These are phyloP conservation scores for Myotis vivesi DNA, from an alignment of 2,797 vertebrate species.

Conservation along the genomic window DNA sequence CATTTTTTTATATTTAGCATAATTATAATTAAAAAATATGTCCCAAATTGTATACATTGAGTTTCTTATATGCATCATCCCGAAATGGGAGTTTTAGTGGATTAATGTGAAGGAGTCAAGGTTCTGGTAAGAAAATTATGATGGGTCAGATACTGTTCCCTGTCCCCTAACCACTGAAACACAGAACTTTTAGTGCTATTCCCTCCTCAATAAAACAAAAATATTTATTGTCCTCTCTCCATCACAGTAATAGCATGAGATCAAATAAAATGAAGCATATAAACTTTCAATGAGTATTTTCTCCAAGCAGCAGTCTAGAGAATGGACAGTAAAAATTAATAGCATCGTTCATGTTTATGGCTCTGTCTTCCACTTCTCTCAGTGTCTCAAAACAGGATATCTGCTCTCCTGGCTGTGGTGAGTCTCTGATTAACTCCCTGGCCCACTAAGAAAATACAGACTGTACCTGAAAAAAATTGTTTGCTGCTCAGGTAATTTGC, in stretches of 20 bases:
- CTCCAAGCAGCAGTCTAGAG: not conserved
- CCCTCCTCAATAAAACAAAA: not conserved
- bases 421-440: not conserved
- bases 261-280: constrained; percentile 30
- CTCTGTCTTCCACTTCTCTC: not conserved
- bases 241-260: not conserved
- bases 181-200: not conserved
- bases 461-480: not conserved
- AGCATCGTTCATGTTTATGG: not conserved
- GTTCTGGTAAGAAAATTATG: not conserved
- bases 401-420: not conserved
- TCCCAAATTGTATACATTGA: not conserved
- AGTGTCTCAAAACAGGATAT: not conserved
- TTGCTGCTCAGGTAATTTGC: not conserved
- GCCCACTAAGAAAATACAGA: not conserved
- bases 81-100: not conserved
- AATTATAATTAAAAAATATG: constrained; percentile 20
- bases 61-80: not conserved
- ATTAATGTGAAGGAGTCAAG: not conserved
- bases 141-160: not conserved
- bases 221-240: constrained; percentile 3
- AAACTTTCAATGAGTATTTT: not conserved
- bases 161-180: not conserved
- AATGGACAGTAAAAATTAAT: constrained; percentile 27
- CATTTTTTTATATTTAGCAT: not conserved